phyloP scores from a whole-genome alignment of 2,797 vertebrate species.

The Eremophila alpestris region DNA sequence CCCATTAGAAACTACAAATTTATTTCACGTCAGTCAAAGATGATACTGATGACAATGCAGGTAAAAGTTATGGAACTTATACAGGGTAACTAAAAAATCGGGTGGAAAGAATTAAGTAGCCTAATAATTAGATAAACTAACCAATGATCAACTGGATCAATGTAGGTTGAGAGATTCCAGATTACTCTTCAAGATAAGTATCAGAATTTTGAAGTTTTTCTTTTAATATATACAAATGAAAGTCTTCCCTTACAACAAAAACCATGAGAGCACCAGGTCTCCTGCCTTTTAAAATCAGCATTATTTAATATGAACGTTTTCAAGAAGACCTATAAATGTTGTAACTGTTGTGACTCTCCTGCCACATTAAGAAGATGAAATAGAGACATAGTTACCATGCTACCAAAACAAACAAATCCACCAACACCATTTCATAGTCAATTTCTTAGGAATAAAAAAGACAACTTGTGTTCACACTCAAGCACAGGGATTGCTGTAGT shows the following conservation, averaged over 20 bases:
- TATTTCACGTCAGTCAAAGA: not conserved
- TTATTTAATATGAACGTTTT: not conserved
- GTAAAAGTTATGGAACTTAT: not conserved
- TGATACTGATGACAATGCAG: not conserved
- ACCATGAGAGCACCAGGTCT: fast-evolving
- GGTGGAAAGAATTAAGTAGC: not conserved
- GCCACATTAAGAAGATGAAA: not conserved
- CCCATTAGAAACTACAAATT: not conserved
- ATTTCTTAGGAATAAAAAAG: not conserved
- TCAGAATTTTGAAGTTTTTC: not conserved
- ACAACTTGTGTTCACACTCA: not conserved
- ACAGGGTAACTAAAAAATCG: not conserved
- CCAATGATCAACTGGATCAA: not conserved
- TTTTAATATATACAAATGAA: not conserved
- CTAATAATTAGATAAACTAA: not conserved
- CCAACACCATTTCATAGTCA: not conserved
- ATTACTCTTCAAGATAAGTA: not conserved
- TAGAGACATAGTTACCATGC: not conserved
- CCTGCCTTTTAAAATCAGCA: not conserved
- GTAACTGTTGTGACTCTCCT: not conserved
- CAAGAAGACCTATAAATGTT: not conserved
- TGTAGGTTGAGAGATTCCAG: not conserved
- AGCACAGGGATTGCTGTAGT: not conserved
- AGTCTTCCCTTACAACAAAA: not conserved
- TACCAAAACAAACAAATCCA: not conserved